Conservation (phyloP, 2,888 invertebrate species). For the Cenopis cana region DNA sequence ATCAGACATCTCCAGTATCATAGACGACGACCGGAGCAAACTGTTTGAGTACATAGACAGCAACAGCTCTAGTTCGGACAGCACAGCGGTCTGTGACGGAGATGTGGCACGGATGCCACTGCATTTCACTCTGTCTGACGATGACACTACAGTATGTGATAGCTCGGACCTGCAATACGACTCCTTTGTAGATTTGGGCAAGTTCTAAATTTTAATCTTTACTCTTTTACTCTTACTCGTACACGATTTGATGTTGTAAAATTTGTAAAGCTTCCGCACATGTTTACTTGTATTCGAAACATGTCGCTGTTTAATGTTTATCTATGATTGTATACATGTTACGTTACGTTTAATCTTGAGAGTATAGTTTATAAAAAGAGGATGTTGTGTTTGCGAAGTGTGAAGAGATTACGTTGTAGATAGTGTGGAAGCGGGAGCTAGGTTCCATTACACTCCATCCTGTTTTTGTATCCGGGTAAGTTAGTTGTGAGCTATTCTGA, state of each 20-base stretch:
- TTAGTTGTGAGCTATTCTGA: conserved; percentile 70
- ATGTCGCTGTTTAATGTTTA: conserved; percentile 39
- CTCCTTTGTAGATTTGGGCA: conserved; percentile 83
- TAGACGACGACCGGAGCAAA: conserved; percentile 49
- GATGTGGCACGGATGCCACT: conserved; percentile 55
- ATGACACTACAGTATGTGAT: conserved; percentile 67
- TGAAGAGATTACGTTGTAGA: conserved; percentile 38
- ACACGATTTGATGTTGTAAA: conserved; percentile 34
- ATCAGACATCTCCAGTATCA: conserved; percentile 51
- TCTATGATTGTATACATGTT: conserved; percentile 25
- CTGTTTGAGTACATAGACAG: conserved; percentile 75
- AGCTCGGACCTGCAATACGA: conserved; percentile 79
- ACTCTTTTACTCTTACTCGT: conserved; percentile 45
- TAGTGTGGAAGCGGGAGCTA: conserved; percentile 25
- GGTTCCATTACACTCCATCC: conserved; percentile 54
- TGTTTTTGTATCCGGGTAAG: conserved; percentile 55
- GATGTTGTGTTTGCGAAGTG: conserved; percentile 43
- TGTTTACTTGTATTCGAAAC: conserved; percentile 30
- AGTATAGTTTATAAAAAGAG: conserved; percentile 45
- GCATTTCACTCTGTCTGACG: conserved; percentile 52
- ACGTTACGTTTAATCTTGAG: conserved; percentile 18
- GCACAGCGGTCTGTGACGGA: conserved; percentile 71
- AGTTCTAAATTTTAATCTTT: conserved; percentile 67
- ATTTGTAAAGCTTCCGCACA: conserved; percentile 41
- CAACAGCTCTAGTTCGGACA: conserved; percentile 72